phyloP scores from a whole-genome alignment of 2,113 vertebrate genomes.

The Ciconia boyciana region DNA sequence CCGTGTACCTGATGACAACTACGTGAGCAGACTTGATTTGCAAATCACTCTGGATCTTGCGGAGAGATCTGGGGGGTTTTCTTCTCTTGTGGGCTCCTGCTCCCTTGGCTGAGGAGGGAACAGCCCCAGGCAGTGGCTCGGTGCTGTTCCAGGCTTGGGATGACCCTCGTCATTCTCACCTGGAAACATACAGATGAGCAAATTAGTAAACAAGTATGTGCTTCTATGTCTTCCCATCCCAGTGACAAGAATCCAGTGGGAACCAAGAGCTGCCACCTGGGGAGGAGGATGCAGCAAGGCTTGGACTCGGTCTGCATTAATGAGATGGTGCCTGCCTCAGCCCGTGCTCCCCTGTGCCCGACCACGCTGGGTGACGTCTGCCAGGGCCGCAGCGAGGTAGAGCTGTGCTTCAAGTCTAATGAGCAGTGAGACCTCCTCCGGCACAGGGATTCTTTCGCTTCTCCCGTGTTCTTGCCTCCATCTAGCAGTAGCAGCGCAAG shows the following conservation, averaged over 20 bases:
- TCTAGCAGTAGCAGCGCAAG: neutral
- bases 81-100: neutral
- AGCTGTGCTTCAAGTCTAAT: neutral
- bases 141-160: neutral
- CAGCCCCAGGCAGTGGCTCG: neutral
- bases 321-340: neutral
- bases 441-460: neutral
- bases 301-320: neutral
- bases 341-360: neutral
- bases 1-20: neutral
- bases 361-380: neutral
- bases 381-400: neutral
- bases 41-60: neutral
- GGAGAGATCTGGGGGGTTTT: neutral
- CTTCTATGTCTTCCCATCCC: neutral
- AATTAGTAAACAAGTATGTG: neutral
- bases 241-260: neutral
- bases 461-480: neutral
- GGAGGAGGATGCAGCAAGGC: neutral
- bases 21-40: neutral
- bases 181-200: rapidly evolving
- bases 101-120: neutral
- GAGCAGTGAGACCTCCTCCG: neutral
- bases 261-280: neutral
- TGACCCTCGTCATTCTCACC: neutral